Percentiles rank a stretch among this genome's conserved stretches.
Evolutionary conservation across 2,797 vertebrate species (phyloP).

Genomic region (Urocyon cinereoargenteus): DNA sequence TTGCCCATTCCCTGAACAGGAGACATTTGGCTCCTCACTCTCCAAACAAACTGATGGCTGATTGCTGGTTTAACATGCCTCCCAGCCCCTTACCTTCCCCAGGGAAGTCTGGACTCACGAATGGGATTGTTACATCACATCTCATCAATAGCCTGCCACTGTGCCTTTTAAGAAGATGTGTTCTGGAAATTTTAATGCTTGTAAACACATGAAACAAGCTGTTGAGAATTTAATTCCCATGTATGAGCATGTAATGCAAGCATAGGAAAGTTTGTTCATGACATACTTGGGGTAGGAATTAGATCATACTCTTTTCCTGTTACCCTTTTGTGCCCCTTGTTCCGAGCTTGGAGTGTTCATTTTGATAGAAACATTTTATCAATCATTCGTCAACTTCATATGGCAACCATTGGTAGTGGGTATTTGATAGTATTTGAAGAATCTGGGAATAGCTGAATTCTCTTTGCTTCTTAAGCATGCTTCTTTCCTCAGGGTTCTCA

Average conservation of each 20-base stretch:
- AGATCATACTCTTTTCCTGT: background rate
- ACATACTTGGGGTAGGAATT: background rate
- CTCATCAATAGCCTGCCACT: background rate
- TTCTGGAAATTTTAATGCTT: background rate
- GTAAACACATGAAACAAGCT: background rate
- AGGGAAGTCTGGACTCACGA: background rate
- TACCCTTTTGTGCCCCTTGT: background rate
- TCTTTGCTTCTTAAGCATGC: background rate
- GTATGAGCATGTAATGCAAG: background rate
- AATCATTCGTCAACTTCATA: background rate
- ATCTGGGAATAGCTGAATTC: slow-evolving; percentile 8
- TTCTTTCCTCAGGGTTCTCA: background rate
- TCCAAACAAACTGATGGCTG: background rate
- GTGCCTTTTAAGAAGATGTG: background rate
- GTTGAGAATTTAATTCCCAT: background rate
- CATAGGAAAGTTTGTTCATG: background rate
- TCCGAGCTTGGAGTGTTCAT: background rate
- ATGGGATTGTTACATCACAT: background rate
- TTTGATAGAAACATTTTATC: background rate
- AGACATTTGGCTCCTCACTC: background rate
- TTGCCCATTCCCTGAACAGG: background rate
- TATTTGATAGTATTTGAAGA: background rate
- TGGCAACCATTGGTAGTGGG: background rate
- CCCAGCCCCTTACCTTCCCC: background rate
- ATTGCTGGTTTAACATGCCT: background rate